Evolutionary conservation across 2,888 invertebrate species (phyloP).

Genomic region (Ophonus ardosiacus): DNA sequence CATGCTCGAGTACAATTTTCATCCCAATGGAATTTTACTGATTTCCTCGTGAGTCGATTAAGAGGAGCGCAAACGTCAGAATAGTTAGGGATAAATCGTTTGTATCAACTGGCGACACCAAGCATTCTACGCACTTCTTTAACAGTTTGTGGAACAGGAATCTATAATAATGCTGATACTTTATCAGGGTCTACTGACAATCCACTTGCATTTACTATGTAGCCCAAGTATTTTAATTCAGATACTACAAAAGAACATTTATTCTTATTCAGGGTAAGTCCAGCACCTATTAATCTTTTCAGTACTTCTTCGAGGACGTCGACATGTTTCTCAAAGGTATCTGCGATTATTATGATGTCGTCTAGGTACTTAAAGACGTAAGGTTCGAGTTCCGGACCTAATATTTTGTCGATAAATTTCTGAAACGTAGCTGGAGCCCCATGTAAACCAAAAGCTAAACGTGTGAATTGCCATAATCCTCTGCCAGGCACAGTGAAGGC

Average conservation of each 20-base stretch:
- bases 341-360: neutral
- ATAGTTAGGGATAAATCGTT: no score
- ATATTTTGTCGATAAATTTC: neutral
- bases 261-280: no score
- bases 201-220: neutral
- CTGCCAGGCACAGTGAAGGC: no score
- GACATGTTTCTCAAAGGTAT: constrained; percentile 2
- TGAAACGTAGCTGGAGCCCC: no score
- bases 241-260: no score
- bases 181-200: neutral
- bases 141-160: neutral
- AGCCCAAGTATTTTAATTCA: constrained; percentile 5
- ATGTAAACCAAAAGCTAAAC: no score
- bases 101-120: no score
- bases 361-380: constrained; percentile 7
- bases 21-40: constrained; percentile 4
- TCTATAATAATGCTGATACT: no score
- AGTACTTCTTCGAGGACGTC: constrained; percentile 3
- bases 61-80: no score
- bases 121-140: neutral
- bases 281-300: neutral
- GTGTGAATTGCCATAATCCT: no score
- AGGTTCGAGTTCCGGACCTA: neutral
- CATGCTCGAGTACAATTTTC: neutral
- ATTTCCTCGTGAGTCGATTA: neutral